Evolutionary conservation across 2,113 vertebrate genomes (phyloP).

Genomic region (Saccopteryx leptura): DNA sequence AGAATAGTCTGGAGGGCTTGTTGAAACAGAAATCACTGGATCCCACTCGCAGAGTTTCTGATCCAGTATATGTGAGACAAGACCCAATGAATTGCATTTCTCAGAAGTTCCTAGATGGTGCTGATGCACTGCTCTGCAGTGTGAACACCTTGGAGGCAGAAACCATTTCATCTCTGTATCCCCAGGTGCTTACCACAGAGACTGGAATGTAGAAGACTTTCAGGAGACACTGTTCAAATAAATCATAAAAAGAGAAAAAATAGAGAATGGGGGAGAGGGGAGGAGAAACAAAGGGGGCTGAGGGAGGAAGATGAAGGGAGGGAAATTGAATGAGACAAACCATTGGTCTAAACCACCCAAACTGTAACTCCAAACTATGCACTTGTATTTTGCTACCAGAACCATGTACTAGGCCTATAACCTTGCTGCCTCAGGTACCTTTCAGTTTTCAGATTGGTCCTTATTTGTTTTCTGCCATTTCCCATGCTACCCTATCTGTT

Average conservation of each 20-base stretch:
- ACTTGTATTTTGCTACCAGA: background rate
- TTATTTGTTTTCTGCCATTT: conserved; percentile 5
- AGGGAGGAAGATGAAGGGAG: background rate
- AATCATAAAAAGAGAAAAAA: background rate
- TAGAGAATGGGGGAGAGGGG: background rate
- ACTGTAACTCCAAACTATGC: background rate
- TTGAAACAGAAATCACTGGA: background rate
- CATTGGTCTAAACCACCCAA: background rate
- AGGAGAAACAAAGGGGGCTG: background rate
- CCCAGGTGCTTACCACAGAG: background rate
- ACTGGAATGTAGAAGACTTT: background rate
- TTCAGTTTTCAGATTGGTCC: background rate
- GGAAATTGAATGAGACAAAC: background rate
- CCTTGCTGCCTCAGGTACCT: background rate
- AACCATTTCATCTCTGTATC: background rate
- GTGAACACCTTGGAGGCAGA: conserved; percentile 7
- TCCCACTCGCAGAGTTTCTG: background rate
- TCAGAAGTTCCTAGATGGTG: background rate
- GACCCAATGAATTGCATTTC: background rate
- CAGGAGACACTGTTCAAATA: background rate
- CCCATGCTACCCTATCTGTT: background rate
- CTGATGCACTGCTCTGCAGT: background rate
- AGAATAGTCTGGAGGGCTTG: background rate
- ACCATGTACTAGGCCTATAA: background rate
- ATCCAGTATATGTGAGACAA: background rate